Evolutionary conservation across 2,113 vertebrate species (phyloP).

Genomic region (Helogale parvula): DNA sequence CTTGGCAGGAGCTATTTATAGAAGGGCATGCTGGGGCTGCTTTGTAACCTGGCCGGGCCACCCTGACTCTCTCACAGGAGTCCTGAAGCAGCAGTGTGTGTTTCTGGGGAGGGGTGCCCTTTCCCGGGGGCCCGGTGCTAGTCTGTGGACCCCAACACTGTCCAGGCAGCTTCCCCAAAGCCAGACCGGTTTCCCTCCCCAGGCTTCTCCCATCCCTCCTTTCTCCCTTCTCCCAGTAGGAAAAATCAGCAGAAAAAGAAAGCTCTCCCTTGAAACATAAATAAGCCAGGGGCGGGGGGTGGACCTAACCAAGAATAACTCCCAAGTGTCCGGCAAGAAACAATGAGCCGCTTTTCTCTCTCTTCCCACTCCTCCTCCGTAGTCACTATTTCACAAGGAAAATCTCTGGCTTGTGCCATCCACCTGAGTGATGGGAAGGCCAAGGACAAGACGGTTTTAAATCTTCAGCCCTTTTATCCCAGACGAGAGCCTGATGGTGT

Average conservation of each 20-base stretch:
- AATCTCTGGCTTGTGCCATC: neutral
- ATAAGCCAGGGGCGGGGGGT: neutral
- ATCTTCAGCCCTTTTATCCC: neutral
- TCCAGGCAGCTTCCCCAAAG: neutral
- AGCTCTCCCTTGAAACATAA: neutral
- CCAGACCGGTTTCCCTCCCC: neutral
- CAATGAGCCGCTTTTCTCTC: no score
- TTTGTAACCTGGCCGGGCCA: neutral
- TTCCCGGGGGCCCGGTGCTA: neutral
- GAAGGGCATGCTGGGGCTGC: accelerated
- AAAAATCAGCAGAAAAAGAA: neutral
- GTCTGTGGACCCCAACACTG: accelerated
- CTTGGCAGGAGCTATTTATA: neutral
- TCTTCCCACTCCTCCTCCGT: no score
- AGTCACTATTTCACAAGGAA: neutral
- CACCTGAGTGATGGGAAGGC: neutral
- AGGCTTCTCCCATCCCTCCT: accelerated
- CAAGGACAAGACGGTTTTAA: neutral
- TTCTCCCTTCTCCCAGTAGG: neutral
- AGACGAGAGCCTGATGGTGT: neutral
- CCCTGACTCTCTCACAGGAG: accelerated
- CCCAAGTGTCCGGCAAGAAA: neutral
- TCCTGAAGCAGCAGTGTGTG: neutral
- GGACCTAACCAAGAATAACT: neutral
- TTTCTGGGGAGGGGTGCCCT: accelerated